A percentile compares a stretch with the other conserved stretches of the same genome.
Evolutionary conservation across 2,797 vertebrate species (phyloP).

Genomic region (Calcarius lapponicus): DNA sequence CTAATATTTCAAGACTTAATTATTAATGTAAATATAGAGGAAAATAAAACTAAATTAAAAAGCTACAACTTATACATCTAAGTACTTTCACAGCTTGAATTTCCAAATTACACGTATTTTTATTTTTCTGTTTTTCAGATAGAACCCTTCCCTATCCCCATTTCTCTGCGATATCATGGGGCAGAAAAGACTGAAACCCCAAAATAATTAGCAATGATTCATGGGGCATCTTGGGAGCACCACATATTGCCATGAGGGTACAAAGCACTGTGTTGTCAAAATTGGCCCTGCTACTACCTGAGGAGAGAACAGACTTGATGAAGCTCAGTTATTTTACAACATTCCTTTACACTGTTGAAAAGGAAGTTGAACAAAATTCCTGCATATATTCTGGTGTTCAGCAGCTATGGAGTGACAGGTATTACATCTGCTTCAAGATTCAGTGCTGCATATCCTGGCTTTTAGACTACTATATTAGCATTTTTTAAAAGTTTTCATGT

Average conservation of each 20-base stretch:
- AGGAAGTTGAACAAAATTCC: background rate
- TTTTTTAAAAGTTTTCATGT: background rate
- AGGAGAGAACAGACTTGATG: background rate
- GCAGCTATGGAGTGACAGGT: background rate
- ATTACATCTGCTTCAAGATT: background rate
- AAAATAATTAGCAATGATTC: background rate
- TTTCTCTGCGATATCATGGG: background rate
- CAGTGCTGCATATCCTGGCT: background rate
- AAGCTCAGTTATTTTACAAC: background rate
- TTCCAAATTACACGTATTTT: background rate
- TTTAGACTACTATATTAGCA: background rate
- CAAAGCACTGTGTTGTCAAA: background rate
- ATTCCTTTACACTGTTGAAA: background rate
- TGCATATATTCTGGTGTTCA: background rate
- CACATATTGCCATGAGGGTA: background rate
- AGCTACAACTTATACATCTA: background rate
- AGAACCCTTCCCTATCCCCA: background rate
- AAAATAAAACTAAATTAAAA: background rate
- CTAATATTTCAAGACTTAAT: background rate
- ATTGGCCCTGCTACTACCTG: background rate
- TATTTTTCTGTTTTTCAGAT: background rate
- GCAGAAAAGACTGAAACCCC: background rate
- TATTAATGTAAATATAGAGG: background rate
- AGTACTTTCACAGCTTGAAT: background rate
- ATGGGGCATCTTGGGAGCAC: background rate